Evolutionary conservation across 2,888 invertebrate genomes (phyloP).

Genomic region (Agonopterix arenella): DNA sequence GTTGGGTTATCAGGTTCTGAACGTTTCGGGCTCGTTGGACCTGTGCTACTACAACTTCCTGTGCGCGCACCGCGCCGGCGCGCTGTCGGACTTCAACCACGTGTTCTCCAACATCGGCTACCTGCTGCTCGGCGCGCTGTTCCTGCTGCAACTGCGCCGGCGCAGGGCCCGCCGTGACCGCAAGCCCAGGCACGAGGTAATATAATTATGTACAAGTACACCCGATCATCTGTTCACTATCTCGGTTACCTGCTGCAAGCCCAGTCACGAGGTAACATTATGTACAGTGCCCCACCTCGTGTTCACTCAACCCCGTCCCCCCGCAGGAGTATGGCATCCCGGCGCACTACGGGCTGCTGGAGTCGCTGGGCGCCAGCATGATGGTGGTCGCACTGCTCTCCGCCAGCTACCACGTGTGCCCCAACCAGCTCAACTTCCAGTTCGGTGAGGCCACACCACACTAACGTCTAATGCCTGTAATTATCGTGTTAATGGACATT

Average conservation of each 20-base stretch:
- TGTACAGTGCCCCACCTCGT: background rate
- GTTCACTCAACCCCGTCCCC: no score
- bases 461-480: no score
- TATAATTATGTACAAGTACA: no score
- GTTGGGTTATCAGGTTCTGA: slow-evolving; percentile 74
- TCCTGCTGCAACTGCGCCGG: slow-evolving; percentile 81
- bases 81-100: slow-evolving; percentile 90
- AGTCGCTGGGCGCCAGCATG: slow-evolving; percentile 90
- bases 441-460: slow-evolving; percentile 79
- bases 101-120: slow-evolving; percentile 92
- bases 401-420: slow-evolving; percentile 93
- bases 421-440: slow-evolving; percentile 92
- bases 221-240: no score
- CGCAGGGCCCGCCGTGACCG: slow-evolving; percentile 33
- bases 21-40: slow-evolving; percentile 91
- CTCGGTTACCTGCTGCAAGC: no score
- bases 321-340: slow-evolving; percentile 84
- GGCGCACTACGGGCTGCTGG: slow-evolving; percentile 89
- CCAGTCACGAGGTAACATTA: no score
- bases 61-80: slow-evolving; percentile 87
- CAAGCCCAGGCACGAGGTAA: slow-evolving; percentile 42
- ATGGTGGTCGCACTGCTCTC: slow-evolving; percentile 93
- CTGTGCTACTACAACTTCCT: slow-evolving; percentile 94
- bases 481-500: no score
- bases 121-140: slow-evolving; percentile 86